Conservation (phyloP, 2,888 invertebrate genomes). For the Notocelia uddmanniana region DNA sequence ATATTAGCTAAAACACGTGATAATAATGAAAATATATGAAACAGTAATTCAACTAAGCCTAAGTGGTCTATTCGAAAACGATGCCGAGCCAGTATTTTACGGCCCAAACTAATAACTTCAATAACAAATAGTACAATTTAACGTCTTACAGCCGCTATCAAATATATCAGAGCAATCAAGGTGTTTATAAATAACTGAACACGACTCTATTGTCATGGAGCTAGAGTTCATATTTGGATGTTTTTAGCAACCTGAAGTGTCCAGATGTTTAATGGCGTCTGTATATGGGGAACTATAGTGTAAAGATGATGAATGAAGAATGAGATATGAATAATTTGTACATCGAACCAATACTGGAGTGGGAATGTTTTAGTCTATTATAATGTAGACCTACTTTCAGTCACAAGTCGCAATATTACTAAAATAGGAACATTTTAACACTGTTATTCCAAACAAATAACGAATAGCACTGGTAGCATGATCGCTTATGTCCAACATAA, state of each 20-base stretch:
- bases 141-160: background rate
- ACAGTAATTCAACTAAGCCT: conserved; percentile 30
- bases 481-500: too few relatives aligned
- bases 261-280: background rate
- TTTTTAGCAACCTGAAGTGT: background rate
- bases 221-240: background rate
- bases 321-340: conserved; percentile 40
- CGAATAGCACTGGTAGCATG: too few relatives aligned
- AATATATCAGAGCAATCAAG: background rate
- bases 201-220: background rate
- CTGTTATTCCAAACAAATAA: background rate
- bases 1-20: conserved; percentile 19
- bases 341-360: conserved; percentile 67
- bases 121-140: conserved; percentile 8
- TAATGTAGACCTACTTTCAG: conserved; percentile 14
- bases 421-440: background rate
- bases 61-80: conserved; percentile 22
- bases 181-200: background rate
- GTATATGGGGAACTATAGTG: conserved; percentile 8
- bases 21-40: conserved; percentile 31
- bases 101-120: conserved; percentile 17
- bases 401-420: conserved; percentile 15
- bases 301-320: conserved; percentile 22
- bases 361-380: conserved; percentile 69
- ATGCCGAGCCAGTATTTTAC: conserved; percentile 6